phyloP scores from a whole-genome alignment of 2,797 vertebrate species.

The Onychomys torridus region DNA sequence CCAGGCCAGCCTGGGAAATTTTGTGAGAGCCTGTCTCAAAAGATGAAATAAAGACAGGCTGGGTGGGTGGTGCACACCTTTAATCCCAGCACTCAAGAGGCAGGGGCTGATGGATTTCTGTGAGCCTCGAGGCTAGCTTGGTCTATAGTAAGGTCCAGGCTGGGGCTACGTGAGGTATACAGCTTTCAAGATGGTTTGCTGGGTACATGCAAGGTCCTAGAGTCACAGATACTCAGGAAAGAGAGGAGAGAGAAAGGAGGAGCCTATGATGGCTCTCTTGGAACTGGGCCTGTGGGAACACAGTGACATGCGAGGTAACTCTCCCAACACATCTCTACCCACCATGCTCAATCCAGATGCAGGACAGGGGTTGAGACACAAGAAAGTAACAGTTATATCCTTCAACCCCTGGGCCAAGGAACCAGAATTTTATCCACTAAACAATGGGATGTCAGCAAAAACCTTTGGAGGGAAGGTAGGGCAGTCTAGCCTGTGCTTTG shows the following conservation, averaged over 20 bases:
- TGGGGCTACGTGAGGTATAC: background rate
- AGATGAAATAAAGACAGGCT: background rate
- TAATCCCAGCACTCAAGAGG: background rate
- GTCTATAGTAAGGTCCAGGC: background rate
- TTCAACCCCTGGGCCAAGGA: background rate
- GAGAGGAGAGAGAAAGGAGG: background rate
- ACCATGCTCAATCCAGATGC: background rate
- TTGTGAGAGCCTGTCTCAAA: background rate
- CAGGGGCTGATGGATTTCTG: background rate
- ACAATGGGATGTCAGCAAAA: background rate
- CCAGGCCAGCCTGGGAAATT: background rate
- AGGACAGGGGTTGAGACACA: too few species aligned
- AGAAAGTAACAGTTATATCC: background rate
- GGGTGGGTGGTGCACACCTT: too few species aligned
- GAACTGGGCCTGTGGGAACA: background rate
- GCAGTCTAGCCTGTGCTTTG: background rate
- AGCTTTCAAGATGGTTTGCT: background rate
- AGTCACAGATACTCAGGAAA: background rate
- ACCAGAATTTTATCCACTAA: background rate
- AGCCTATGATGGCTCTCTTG: background rate
- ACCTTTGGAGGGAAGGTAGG: background rate
- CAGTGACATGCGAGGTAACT: background rate
- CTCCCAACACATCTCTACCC: background rate
- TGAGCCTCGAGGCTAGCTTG: background rate
- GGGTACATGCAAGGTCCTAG: too few species aligned